A percentile compares a stretch with the other conserved stretches of the same genome.
These are phyloP conservation scores for Malurus elegans DNA, from an alignment of 2,113 vertebrate genomes.

Conservation along the genomic window DNA sequence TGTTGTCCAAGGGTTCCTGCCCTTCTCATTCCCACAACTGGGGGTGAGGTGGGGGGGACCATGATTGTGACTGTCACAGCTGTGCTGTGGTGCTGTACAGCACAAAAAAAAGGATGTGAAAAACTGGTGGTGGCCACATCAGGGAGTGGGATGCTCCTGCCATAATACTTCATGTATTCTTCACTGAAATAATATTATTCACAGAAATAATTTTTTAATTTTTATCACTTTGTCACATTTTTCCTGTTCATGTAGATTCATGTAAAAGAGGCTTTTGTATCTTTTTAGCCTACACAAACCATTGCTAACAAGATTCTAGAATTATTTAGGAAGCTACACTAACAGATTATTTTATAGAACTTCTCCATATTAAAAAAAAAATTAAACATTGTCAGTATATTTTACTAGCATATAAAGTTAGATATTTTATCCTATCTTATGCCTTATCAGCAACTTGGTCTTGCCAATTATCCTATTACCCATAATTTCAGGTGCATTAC, in stretches of 20 bases:
- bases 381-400: constrained; percentile 1
- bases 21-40: background rate
- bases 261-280: background rate
- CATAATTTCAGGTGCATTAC: background rate
- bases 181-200: background rate
- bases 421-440: background rate
- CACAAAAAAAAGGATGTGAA: background rate
- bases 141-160: background rate
- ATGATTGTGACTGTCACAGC: background rate
- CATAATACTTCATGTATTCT: background rate
- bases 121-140: background rate
- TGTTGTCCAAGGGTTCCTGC: background rate
- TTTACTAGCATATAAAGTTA: background rate
- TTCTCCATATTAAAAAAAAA: background rate
- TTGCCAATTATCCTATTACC: constrained; percentile 16
- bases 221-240: background rate
- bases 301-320: background rate
- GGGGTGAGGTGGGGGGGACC: fast-evolving
- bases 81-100: background rate
- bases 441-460: constrained; percentile 9
- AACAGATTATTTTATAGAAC: background rate
- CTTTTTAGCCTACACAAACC: background rate
- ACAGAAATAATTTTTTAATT: background rate
- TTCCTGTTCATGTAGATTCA: background rate
- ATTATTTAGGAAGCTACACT: background rate